phyloP scores from a whole-genome alignment of 1,140 invertebrate genomes.

The Bombus breviceps region DNA sequence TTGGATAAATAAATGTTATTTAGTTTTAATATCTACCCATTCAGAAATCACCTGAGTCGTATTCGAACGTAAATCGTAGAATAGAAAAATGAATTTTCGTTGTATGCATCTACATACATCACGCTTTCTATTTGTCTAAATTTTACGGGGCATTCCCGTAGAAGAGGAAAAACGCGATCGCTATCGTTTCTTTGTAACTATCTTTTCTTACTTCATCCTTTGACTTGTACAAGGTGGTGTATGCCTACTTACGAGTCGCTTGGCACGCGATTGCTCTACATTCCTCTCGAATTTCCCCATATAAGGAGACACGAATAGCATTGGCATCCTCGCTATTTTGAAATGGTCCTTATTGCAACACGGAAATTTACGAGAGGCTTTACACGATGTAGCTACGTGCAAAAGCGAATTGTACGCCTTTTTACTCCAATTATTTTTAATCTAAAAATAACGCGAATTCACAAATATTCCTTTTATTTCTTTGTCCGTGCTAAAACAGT shows the following conservation, averaged over 20 bases:
- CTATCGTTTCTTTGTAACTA: background rate
- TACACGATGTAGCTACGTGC: no score
- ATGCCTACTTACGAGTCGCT: slow-evolving; percentile 32
- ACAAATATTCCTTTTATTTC: background rate
- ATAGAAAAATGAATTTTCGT: background rate
- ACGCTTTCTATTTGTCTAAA: background rate
- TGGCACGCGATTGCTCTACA: slow-evolving; percentile 40
- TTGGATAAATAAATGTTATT: no score
- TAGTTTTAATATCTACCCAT: no score
- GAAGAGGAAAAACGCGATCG: background rate
- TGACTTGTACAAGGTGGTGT: background rate
- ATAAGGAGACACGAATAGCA: slow-evolving; percentile 29
- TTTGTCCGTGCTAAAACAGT: no score
- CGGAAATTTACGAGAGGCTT: slow-evolving; percentile 11
- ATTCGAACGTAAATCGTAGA: background rate
- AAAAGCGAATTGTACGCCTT: no score
- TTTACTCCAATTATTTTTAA: no score
- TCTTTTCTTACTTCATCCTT: background rate
- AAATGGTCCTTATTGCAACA: slow-evolving; percentile 32
- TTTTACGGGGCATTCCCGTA: background rate
- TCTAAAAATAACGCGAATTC: background rate
- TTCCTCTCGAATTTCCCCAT: slow-evolving; percentile 33
- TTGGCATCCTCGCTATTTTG: slow-evolving; percentile 27
- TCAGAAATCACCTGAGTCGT: no score
- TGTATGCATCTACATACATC: background rate